Conservation (phyloP, 2,113 vertebrate species). For the Climacteris rufus region DNA sequence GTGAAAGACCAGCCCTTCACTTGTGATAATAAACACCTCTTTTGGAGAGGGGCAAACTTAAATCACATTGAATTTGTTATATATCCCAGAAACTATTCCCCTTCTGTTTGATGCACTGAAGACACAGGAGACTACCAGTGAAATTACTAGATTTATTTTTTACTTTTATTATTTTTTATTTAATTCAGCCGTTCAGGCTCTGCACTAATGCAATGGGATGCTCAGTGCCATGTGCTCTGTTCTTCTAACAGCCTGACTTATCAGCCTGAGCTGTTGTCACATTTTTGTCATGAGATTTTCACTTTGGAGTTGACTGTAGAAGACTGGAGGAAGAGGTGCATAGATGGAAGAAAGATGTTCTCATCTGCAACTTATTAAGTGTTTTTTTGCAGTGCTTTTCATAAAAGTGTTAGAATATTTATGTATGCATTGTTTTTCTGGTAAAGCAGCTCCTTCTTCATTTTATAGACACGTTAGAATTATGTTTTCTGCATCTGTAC, state of each 20-base stretch:
- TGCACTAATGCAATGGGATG: background rate
- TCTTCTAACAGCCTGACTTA: background rate
- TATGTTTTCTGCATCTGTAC: background rate
- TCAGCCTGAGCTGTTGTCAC: rapidly evolving
- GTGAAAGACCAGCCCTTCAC: background rate
- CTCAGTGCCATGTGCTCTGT: background rate
- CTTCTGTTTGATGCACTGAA: background rate
- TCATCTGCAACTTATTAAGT: background rate
- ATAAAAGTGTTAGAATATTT: background rate
- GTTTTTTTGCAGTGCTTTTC: background rate
- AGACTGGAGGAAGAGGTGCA: background rate
- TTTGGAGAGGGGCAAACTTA: background rate
- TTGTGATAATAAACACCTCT: background rate
- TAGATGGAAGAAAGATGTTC: background rate
- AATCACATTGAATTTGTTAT: background rate
- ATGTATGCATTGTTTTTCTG: background rate
- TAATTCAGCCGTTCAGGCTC: background rate
- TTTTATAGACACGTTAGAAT: background rate
- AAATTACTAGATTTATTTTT: background rate
- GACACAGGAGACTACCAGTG: background rate
- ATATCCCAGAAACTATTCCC: background rate
- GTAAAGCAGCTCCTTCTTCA: background rate
- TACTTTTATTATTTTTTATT: background rate
- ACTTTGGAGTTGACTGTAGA: background rate
- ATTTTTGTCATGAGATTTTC: background rate